Percentiles rank a stretch among this genome's conserved stretches.
These are phyloP conservation scores for Drosophila burlai DNA, from an alignment of 1,140 invertebrate genomes.

Conservation along the genomic window DNA sequence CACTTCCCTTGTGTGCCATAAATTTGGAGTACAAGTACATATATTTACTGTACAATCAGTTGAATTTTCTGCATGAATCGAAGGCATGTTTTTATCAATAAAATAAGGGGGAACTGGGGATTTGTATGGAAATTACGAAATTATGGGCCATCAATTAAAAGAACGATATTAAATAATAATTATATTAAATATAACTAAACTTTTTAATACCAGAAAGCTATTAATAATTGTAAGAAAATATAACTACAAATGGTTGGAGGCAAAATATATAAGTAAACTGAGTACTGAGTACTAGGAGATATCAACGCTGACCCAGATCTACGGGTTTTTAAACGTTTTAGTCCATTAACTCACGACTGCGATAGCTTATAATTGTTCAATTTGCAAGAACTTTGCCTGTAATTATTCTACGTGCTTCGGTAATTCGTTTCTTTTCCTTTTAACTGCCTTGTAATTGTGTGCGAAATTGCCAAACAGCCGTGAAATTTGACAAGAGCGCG, in stretches of 20 bases:
- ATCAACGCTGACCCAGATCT: background rate
- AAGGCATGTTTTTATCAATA: background rate
- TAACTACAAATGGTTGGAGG: background rate
- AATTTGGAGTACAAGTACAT: background rate
- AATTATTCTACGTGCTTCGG: conserved; percentile 21
- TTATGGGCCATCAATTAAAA: background rate
- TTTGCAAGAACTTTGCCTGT: conserved; percentile 12
- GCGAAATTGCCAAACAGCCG: conserved; percentile 46
- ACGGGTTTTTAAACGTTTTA: conserved; percentile 6
- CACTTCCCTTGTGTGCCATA: conserved; percentile 16
- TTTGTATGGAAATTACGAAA: background rate
- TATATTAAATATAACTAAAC: background rate
- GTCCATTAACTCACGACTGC: background rate
- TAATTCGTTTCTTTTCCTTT: background rate
- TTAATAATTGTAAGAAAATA: background rate
- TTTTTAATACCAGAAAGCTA: background rate
- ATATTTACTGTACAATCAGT: background rate
- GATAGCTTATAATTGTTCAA: conserved; percentile 16
- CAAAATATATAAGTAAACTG: background rate
- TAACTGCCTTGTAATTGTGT: conserved; percentile 34
- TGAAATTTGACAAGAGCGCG: conserved; percentile 43
- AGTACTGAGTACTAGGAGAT: background rate
- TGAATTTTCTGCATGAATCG: conserved; percentile 6
- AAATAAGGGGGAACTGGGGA: background rate
- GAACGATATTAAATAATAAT: background rate